Percentiles rank a stretch among this genome's conserved stretches.
phyloP scores from a whole-genome alignment of 1,140 invertebrate species.

The Eriocheir sinensis region DNA sequence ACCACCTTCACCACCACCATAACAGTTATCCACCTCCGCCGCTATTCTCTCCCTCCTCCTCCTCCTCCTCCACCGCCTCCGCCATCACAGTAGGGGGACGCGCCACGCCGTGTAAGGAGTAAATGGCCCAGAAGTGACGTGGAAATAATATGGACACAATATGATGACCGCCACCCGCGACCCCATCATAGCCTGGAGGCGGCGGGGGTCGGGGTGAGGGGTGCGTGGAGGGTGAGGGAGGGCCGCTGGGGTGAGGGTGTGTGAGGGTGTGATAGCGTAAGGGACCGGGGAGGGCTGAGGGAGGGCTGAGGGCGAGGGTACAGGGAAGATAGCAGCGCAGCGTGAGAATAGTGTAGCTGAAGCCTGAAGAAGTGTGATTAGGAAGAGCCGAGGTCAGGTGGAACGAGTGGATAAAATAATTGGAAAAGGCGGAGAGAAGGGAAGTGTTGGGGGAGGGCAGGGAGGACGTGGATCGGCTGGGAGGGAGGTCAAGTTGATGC shows the following conservation, averaged over 20 bases:
- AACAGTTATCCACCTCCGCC: background rate
- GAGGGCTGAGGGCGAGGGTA: background rate
- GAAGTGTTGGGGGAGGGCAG: background rate
- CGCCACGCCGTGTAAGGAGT: constrained; percentile 69
- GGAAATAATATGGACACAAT: constrained; percentile 73
- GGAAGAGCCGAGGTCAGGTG: background rate
- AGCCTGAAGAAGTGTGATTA: background rate
- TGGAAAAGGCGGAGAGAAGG: background rate
- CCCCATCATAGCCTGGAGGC: constrained; percentile 34
- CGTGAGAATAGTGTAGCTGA: background rate
- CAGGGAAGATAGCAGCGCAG: background rate
- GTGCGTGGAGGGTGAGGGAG: no score
- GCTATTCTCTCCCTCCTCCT: background rate
- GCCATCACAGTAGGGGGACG: background rate
- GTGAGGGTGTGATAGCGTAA: background rate
- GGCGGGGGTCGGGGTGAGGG: background rate
- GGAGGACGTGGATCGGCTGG: background rate
- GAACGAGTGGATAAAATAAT: background rate
- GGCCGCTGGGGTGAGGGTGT: background rate
- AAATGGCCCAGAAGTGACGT: constrained; percentile 66
- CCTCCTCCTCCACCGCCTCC: background rate
- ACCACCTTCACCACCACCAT: constrained; percentile 20
- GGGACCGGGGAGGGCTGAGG: background rate
- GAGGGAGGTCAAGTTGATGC: background rate
- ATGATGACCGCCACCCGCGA: constrained; percentile 62